Evolutionary conservation across 2,797 vertebrate species (phyloP), one percentile per base, ranked within the genome.

Genomic region (Neostethus bicornis): DNA sequence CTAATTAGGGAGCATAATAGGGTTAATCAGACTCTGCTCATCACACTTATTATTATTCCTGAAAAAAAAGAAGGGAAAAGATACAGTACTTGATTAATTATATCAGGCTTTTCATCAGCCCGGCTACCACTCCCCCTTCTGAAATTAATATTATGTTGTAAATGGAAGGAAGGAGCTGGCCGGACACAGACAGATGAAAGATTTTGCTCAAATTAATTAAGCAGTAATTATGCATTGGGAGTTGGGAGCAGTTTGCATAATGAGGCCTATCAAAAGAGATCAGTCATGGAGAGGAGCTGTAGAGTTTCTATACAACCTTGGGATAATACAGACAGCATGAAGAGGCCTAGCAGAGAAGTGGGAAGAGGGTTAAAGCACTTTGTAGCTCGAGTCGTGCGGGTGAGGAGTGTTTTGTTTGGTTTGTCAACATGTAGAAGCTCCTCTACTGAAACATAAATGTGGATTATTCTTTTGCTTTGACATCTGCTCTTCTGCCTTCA

Each of bases 131-230:
- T 90, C 85, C 83, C 88, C 92, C 92, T 72, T 90, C 85, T 87
- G 91, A 96, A 91, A 95, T 93, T 93, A 94, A 95, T 91, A 91
- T 94, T 91, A 94, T 94, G 93, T 88, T 94, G 91, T 93, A 95
- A 96, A 96, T 96, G 94, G 93, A 95, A 91, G 90, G 90, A 91
- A 92, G 93, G 94, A 94, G 93, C 92, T 92, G 94, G 93, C 92
- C 90, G 81, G 90, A 90, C 89, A 86, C 81, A 86, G 91, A 92
- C 92, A 95, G 94, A 96, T 94, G 92, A 97, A 96, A 96, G 93
- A 94, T 94, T 93, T 93, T 87, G 88, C 90, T 92, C 91, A 93
- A 93, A 95, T 95, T 95, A 95, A 96, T 94, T 94, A 94, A 92
- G 85, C 81, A 76, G 86, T 94, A 95, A 95, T 95, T 96, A 94